These are phyloP conservation scores for Agrochola macilenta DNA, from an alignment of 2,888 invertebrate species.

Conservation along the genomic window DNA sequence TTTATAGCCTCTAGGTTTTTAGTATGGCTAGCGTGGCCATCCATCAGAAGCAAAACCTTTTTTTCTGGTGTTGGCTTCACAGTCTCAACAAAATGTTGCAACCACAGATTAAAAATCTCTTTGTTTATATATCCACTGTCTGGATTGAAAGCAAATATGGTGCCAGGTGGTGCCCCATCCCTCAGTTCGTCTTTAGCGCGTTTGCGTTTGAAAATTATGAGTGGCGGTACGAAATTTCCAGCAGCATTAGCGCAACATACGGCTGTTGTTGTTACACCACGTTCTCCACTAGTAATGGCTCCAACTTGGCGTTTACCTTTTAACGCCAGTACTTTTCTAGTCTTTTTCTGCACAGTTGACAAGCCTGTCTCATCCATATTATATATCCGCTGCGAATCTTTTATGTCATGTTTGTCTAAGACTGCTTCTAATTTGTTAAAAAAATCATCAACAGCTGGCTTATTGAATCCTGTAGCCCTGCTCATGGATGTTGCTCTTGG, in stretches of 20 bases:
- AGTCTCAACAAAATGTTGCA: neutral
- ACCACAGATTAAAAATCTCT: slow-evolving; percentile 1
- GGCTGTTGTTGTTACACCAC: slow-evolving; percentile 3
- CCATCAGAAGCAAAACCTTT: neutral
- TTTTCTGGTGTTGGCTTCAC: neutral
- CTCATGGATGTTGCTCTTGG: neutral
- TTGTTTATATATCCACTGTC: slow-evolving; percentile 9
- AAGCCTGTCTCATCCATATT: neutral
- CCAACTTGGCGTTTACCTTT: neutral
- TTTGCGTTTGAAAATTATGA: slow-evolving; percentile 9
- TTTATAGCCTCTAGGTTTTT: neutral
- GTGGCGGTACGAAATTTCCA: slow-evolving; percentile 3
- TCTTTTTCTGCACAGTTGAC: neutral
- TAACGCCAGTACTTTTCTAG: neutral
- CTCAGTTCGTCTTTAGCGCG: slow-evolving; percentile 5
- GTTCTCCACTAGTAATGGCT: slow-evolving; percentile 18
- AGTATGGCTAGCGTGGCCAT: neutral
- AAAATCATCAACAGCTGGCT: neutral
- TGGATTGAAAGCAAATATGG: slow-evolving; percentile 8
- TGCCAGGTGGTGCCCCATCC: slow-evolving; percentile 10
- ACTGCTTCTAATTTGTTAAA: neutral
- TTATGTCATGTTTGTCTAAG: neutral
- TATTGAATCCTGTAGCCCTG: neutral
- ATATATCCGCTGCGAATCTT: neutral
- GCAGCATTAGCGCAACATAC: slow-evolving; percentile 14